A percentile compares a stretch with the other conserved stretches of the same genome.
These are phyloP conservation scores for Centruroides vittatus DNA, from an alignment of 1,140 invertebrate genomes.

Conservation along the genomic window DNA sequence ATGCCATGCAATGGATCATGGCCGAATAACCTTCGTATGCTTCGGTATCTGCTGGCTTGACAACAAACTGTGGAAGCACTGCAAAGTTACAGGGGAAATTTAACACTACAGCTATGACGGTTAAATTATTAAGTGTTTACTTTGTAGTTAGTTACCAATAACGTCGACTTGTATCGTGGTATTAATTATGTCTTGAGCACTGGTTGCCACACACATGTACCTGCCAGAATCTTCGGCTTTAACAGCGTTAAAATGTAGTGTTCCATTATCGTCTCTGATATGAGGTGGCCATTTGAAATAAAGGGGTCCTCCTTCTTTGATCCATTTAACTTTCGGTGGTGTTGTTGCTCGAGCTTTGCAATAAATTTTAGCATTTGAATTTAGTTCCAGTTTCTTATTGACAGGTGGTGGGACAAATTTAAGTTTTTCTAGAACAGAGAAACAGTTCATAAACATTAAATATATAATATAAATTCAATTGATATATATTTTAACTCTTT, in stretches of 20 bases:
- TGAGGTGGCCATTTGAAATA: slow-evolving; percentile 48
- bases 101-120: too few relatives aligned
- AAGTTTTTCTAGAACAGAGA: slow-evolving; percentile 43
- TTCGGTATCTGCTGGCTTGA: slow-evolving; percentile 46
- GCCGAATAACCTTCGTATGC: slow-evolving; percentile 57
- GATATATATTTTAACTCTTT: slow-evolving; percentile 2
- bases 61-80: slow-evolving; percentile 35
- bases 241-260: slow-evolving; percentile 65
- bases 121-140: too few relatives aligned
- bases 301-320: slow-evolving; percentile 39
- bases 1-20: slow-evolving; percentile 66
- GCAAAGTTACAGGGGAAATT: too few relatives aligned
- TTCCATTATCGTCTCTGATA: slow-evolving; percentile 66
- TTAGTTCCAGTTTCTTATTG: slow-evolving; percentile 65
- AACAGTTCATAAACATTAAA: background rate
- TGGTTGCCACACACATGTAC: slow-evolving; percentile 49
- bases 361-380: slow-evolving; percentile 59
- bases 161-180: slow-evolving; percentile 73
- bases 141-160: slow-evolving; percentile 44
- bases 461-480: background rate
- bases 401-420: slow-evolving; percentile 66
- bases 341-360: slow-evolving; percentile 41
- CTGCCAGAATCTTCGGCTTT: slow-evolving; percentile 54
- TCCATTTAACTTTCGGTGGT: slow-evolving; percentile 62
- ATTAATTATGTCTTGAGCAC: slow-evolving; percentile 63